Base-by-base conservation (phyloP, 2,113 vertebrate species). In the Sphaerodactylus townsendi region DNA sequence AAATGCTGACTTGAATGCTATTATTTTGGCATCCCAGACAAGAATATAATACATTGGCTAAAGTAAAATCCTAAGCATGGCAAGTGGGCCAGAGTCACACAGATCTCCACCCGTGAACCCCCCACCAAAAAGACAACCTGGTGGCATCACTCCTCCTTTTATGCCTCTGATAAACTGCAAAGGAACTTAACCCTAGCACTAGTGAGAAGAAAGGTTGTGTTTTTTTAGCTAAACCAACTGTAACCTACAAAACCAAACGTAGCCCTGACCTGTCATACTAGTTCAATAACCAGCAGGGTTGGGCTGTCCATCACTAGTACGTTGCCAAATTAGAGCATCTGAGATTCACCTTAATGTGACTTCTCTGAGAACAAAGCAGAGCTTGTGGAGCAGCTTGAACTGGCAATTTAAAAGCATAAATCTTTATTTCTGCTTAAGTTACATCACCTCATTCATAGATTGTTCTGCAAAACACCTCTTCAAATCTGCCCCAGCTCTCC, bases 261-360 rank as follows among this genome's bases (percentile, higher is more conserved):
- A 25, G 21, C 14, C n/a, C 8, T 3, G 53, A 56, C 33, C 28
- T 37, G 13, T 66, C 15, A 9, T 17, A 17, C 46, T 41, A 83
- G 59, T 21, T 53, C 62, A 66, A 23, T 66, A 35, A 35, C 25
- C 28, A 19, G n/a, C 41, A 76, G n/a, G 33, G 64, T 66, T 25
- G 68, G 44, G 59, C 25, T 37, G 25, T 53, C 44, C 66, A 48
- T 59, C 71, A 53, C 39, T 3, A 1, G 11, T 3, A 35, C 44
- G 14, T 2, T 30, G 14, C 4, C 0, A 1, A 0, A 0, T 62
- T 74, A 84, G 62, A 59, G 35, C 30, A 74, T 78, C 79, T 59
- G 73, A 46, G 28, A 1, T 71, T 56, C 76, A 87, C 82, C 0
- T 1, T 74, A 30, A 39, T 48, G 14, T 79, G 50, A 73, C 33